Evolutionary conservation across 2,888 invertebrate species (phyloP), one percentile per base, ranked within the genome.

Genomic region (Hedya salicella): DNA sequence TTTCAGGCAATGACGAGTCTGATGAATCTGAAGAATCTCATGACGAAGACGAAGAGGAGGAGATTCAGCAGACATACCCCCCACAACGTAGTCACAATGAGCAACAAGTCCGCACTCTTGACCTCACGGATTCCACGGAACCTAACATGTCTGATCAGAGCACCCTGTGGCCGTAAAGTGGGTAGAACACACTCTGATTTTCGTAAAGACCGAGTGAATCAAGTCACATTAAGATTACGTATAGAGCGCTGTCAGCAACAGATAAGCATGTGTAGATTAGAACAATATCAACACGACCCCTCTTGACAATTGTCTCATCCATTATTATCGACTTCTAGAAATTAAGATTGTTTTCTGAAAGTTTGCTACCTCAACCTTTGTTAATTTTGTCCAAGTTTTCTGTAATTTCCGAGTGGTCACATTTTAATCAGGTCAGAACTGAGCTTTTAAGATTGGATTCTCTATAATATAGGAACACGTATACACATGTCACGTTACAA

Each of bases 31-130:
- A 93, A 71, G 93, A 93, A 68, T 92, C 93, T 46, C 93, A 93
- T 73, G 94, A 93, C 81, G 93, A 93, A 75, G 94, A 94, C 70
- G 93, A 93, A 59, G 93, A 93, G 68, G 93, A 93, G 67, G 93
- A 93, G 66, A 83, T 91, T 2, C 85, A 86, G 0, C 85, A 87
- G 13, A 81, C 87, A 39, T 91, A 91, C 69, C 88, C 92, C 1
- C 89, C 91, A 4, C 75, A 87, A 0, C 80, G 88, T 40, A 90
- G 89, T 69, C 90, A 90, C 63, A 91, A 89, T 75, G 92, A 91
- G 8, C 65, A 46, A 25, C 46, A 44, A n/a, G 52, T 1, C 8
- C 59, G 86, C 61, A 70, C 89, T 25, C 90, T 91, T 67, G 90
- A 89, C 53, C 76, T 89, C 16, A 88, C 87, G 69, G 89, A 88